Evolutionary conservation across 2,888 invertebrate species (phyloP), one percentile per base, ranked within the genome.

Genomic region (Unio delphinus): DNA sequence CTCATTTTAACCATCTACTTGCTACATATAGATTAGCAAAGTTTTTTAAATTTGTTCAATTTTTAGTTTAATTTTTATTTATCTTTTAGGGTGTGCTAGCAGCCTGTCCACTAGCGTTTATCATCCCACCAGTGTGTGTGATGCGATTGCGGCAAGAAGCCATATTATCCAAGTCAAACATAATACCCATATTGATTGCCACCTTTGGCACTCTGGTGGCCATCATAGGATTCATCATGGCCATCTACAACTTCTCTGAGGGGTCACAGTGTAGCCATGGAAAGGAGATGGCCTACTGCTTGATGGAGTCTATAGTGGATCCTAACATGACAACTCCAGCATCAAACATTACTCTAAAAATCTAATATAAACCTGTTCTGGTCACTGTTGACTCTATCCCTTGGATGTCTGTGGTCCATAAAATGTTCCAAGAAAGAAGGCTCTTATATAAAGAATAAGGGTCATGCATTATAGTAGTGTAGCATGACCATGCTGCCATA

Each of bases 51-150:
- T 61, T 45, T 0, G 15, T 45, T 45, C 3, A 45, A 15, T 45
- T 11, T 45, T 45, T 45, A 11, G 15, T 45, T 45, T 3, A 45
- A 15, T 45, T 11, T 45, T 45, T 45, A 11, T 54, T 75, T 79
- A 61, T 83, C 30, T 77, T 78, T 26, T 84, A 95, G 95, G 95
- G 95, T 70, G 93, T 95, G 23, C 82, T 95, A 72, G 94, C 95
- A 11, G 95, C 95, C 15, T 94, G 95, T 70, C 95, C 95, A 0
- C 89, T 96, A 79, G 95, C 95, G 18, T 96, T 94, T 89, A 93
- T 96, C 75, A 91, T 96, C 65, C 96, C 96, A 5, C 94, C 95
- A 0, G 89, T 95, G 20, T 94, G 94, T 81, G 95, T 94, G 84
- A 92, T 95, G 75, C 93, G 93, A 88, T 92, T 95, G 80, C 94